Evolutionary conservation across 2,113 vertebrate species (phyloP).

Genomic region (Mesembrinibis cayennensis): DNA sequence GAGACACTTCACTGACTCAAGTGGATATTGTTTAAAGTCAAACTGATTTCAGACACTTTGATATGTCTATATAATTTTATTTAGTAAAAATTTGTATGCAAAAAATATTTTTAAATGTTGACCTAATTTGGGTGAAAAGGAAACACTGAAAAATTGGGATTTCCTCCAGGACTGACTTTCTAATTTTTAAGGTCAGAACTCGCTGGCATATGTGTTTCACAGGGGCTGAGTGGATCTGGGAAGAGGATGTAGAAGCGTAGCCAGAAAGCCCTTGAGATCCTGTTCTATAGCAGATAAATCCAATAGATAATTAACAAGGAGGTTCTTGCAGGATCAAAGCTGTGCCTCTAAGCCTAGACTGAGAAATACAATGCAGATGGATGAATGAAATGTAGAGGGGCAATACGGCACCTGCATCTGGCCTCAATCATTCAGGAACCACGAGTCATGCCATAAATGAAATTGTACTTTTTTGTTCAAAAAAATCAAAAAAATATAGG

Average conservation of each 20-base stretch:
- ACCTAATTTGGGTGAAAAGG: neutral
- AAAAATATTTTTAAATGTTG: neutral
- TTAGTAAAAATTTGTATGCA: neutral
- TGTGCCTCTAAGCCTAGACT: neutral
- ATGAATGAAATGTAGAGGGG: neutral
- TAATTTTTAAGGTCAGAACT: neutral
- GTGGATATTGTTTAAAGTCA: neutral
- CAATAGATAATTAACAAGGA: neutral
- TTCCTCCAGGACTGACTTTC: neutral
- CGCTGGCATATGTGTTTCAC: neutral
- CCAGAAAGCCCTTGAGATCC: neutral
- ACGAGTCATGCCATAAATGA: accelerated
- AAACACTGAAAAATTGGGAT: neutral
- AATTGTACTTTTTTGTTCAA: neutral
- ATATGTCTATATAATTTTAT: neutral
- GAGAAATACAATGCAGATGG: neutral
- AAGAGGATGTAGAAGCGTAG: neutral
- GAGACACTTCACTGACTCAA: neutral
- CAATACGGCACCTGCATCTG: neutral
- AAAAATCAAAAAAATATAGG: neutral
- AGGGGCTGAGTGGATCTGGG: neutral
- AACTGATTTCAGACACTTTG: neutral
- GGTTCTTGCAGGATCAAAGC: neutral
- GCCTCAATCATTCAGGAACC: neutral
- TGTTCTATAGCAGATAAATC: neutral